Evolutionary conservation across 1,140 invertebrate genomes (phyloP).

Genomic region (Chironomus striatipennis): DNA sequence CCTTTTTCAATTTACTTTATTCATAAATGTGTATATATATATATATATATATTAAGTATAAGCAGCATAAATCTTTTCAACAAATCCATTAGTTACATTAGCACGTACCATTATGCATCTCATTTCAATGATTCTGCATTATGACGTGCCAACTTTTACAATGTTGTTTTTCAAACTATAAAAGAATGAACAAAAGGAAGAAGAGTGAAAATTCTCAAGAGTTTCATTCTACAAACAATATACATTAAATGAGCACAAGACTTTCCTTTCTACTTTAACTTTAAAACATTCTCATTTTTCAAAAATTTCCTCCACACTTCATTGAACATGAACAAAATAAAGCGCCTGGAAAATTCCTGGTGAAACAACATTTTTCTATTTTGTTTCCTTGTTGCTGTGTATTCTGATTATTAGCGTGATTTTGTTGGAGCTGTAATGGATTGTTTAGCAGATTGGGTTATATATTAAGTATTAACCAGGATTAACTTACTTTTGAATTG

Average conservation of each 20-base stretch:
- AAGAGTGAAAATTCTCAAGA: not conserved
- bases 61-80: conserved; percentile 3
- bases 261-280: not conserved
- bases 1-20: conserved; percentile 8
- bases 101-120: conserved; percentile 21
- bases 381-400: not conserved
- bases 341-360: not conserved
- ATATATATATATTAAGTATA: not conserved
- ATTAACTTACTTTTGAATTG: no score
- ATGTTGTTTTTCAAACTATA: not conserved
- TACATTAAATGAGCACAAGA: conserved; percentile 1
- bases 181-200: no score
- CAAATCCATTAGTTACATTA: conserved; percentile 21
- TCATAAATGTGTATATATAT: conserved; percentile 4
- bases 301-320: conserved; percentile 16
- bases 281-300: conserved; percentile 21
- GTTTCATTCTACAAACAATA: conserved; percentile 1
- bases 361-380: not conserved
- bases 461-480: no score
- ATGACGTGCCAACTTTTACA: not conserved
- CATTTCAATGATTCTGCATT: conserved; percentile 21
- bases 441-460: no score
- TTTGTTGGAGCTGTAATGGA: not conserved
- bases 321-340: conserved; percentile 22
- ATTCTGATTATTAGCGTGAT: not conserved